These are phyloP conservation scores for Hemichromis elongatus DNA, from an alignment of 2,113 vertebrate species.

Conservation along the genomic window DNA sequence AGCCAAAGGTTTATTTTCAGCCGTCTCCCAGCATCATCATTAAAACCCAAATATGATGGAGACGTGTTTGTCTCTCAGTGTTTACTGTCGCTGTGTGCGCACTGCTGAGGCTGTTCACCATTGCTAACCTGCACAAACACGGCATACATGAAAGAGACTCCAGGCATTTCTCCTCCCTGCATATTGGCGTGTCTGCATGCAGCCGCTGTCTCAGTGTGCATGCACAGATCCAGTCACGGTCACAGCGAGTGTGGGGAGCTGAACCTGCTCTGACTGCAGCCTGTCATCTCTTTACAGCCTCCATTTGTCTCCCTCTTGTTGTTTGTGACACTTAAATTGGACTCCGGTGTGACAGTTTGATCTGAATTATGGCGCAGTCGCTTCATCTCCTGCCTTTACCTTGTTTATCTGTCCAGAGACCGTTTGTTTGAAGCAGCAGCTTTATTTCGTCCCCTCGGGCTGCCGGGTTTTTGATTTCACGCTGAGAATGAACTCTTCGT, in stretches of 20 bases:
- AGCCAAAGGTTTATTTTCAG: neutral
- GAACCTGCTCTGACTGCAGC: neutral
- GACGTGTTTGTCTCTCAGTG: neutral
- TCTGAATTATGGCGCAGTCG: neutral
- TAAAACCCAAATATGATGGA: neutral
- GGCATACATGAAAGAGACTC: rapidly evolving
- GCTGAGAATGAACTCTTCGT: neutral
- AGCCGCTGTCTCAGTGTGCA: neutral
- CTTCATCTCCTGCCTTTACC: neutral
- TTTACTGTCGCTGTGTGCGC: neutral
- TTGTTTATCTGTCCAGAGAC: neutral
- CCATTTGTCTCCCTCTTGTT: neutral
- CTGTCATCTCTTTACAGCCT: neutral
- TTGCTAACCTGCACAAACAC: neutral
- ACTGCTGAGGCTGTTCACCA: neutral
- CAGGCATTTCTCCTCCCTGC: neutral
- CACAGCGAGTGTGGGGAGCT: neutral
- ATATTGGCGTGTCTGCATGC: neutral
- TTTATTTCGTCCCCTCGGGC: neutral
- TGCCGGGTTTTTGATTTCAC: neutral
- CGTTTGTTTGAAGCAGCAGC: neutral
- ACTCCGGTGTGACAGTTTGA: neutral
- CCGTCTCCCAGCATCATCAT: neutral
- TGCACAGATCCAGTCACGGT: neutral
- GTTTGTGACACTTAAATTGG: neutral